Evolutionary conservation across 2,797 vertebrate genomes (phyloP).

Genomic region (Anas capensis): DNA sequence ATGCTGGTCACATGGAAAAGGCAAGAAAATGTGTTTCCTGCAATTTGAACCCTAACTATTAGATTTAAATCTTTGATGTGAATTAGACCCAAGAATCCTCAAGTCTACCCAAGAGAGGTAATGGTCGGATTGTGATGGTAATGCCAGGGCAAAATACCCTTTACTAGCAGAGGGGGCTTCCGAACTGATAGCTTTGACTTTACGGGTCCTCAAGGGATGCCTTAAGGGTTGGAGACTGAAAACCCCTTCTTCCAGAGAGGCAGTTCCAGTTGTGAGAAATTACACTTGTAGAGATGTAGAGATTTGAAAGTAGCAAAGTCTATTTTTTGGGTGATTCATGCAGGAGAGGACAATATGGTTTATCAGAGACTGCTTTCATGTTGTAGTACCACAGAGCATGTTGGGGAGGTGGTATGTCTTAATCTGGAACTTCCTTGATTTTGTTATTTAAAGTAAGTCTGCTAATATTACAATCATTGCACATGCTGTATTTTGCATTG

Average conservation of each 20-base stretch:
- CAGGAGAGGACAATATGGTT: neutral
- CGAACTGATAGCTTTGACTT: neutral
- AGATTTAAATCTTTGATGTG: neutral
- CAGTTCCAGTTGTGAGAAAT: neutral
- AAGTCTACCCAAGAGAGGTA: neutral
- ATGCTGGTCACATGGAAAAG: accelerated
- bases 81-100: neutral
- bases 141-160: neutral
- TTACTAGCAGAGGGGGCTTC: neutral
- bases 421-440: neutral
- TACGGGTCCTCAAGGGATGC: neutral
- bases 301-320: neutral
- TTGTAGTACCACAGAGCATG: neutral
- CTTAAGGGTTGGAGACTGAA: neutral
- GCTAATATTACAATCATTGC: neutral
- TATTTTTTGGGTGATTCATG: neutral
- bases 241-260: neutral
- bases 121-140: neutral
- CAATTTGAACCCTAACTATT: neutral
- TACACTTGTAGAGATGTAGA: neutral
- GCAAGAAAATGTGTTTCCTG: neutral
- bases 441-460: neutral
- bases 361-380: neutral
- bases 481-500: neutral
- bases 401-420: neutral